These are phyloP conservation scores for Tenrec ecaudatus DNA, from an alignment of 2,113 vertebrate species.

Conservation along the genomic window DNA sequence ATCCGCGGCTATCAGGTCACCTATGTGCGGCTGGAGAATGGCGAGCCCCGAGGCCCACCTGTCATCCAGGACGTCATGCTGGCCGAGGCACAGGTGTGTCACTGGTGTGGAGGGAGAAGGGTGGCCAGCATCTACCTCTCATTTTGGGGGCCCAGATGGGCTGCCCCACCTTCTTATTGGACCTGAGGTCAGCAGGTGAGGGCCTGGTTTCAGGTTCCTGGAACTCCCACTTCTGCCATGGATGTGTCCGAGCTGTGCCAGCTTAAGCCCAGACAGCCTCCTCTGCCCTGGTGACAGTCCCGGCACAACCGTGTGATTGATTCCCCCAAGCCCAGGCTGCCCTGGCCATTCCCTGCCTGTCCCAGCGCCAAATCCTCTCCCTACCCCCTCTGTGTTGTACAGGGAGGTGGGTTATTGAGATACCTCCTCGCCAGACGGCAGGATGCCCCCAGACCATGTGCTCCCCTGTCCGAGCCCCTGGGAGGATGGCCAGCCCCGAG, in stretches of 20 bases:
- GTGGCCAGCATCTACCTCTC: fast-evolving
- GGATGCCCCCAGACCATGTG: neutral
- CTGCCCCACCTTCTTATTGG: neutral
- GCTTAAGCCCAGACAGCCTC: neutral
- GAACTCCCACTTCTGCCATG: neutral
- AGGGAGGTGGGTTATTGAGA: neutral
- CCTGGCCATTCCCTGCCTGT: too few species aligned
- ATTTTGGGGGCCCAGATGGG: neutral
- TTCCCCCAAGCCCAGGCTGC: neutral
- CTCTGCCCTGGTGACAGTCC: neutral
- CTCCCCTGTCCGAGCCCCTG: neutral
- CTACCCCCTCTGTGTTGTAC: neutral
- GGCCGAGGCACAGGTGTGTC: conserved; percentile 93
- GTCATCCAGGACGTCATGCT: conserved; percentile 93
- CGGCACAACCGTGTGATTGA: neutral
- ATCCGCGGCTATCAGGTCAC: conserved; percentile 97
- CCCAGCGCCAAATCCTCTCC: too few species aligned
- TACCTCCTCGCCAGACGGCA: neutral
- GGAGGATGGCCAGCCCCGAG: neutral
- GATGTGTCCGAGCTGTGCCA: neutral
- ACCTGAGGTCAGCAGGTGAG: neutral
- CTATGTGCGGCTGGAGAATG: conserved; percentile 93
- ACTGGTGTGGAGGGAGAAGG: neutral
- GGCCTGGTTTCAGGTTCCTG: neutral
- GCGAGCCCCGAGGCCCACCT: conserved; percentile 93